Evolutionary conservation across 2,888 invertebrate species (phyloP).

Genomic region (Oegoconia quadripuncta): DNA sequence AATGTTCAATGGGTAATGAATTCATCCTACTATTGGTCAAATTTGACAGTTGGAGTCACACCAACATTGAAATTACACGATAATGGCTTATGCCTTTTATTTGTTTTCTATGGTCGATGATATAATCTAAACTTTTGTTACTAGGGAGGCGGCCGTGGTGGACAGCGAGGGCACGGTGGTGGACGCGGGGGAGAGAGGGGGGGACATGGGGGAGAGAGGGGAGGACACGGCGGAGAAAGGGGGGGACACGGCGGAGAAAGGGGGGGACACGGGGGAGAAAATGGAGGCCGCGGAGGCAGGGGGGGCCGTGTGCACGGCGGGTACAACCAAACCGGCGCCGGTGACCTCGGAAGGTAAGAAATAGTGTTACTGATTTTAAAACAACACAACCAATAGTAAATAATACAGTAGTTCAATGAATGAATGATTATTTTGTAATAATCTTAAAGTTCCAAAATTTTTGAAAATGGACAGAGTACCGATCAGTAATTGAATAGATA

Average conservation of each 20-base stretch:
- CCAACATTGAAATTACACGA: too few relatives aligned
- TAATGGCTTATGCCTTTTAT: too few relatives aligned
- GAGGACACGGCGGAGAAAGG: slow-evolving; percentile 47
- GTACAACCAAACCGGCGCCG: slow-evolving; percentile 46
- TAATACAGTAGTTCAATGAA: too few relatives aligned
- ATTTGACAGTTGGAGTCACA: too few relatives aligned
- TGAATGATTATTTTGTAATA: too few relatives aligned
- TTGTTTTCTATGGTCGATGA: too few relatives aligned
- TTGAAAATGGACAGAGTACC: too few relatives aligned
- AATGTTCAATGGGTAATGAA: too few relatives aligned
- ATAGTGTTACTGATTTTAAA: too few relatives aligned
- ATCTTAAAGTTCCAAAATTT: background rate
- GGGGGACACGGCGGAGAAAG: slow-evolving; percentile 30
- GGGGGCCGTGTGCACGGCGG: slow-evolving; percentile 58
- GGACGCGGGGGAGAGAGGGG: slow-evolving; percentile 64
- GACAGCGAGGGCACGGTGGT: slow-evolving; percentile 51
- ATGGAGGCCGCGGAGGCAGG: slow-evolving; percentile 29
- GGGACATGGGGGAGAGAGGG: slow-evolving; percentile 52
- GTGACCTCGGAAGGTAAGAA: slow-evolving; percentile 44
- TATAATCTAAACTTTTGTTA: slow-evolving; percentile 6
- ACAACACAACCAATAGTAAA: too few relatives aligned
- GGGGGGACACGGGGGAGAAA: slow-evolving; percentile 22
- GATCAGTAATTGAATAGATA: too few relatives aligned
- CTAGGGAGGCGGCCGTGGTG: slow-evolving; percentile 67
- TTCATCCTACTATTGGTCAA: too few relatives aligned